These are phyloP conservation scores for Melipona bicolor DNA, from an alignment of 2,888 invertebrate genomes.

Conservation along the genomic window DNA sequence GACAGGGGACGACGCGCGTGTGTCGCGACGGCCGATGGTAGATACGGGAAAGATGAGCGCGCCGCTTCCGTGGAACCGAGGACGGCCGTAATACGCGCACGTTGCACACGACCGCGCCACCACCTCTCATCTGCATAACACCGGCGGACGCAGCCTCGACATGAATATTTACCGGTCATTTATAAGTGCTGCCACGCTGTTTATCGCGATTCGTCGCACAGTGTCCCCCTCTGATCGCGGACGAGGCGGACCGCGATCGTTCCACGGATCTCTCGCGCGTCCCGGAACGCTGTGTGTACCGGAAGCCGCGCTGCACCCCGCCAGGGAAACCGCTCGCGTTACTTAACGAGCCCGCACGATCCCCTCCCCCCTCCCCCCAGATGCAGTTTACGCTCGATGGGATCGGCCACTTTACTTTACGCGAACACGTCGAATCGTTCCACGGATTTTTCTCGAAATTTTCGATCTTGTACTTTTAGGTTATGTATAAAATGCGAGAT, in stretches of 20 bases:
- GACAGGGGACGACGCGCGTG: slow-evolving; percentile 55
- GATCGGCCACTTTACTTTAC: slow-evolving; percentile 33
- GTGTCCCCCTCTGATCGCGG: slow-evolving; percentile 30
- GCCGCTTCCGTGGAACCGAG: slow-evolving; percentile 68
- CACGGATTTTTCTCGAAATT: slow-evolving; percentile 5
- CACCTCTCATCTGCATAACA: slow-evolving; percentile 75
- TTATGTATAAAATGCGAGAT: no score
- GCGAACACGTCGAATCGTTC: slow-evolving; percentile 28
- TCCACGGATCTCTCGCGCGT: slow-evolving; percentile 49
- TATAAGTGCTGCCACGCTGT: slow-evolving; percentile 67
- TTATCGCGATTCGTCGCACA: slow-evolving; percentile 63
- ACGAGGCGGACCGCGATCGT: slow-evolving; percentile 38
- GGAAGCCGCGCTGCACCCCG: slow-evolving; percentile 39
- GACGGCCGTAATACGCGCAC: slow-evolving; percentile 59
- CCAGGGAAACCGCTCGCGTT: slow-evolving; percentile 17
- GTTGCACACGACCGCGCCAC: slow-evolving; percentile 37
- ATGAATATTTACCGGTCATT: slow-evolving; percentile 78
- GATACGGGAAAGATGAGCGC: slow-evolving; percentile 71
- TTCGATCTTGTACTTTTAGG: neutral
- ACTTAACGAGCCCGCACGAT: slow-evolving; percentile 31
- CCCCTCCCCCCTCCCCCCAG: neutral
- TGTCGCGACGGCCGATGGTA: slow-evolving; percentile 68
- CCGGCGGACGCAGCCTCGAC: slow-evolving; percentile 75
- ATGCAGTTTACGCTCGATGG: slow-evolving; percentile 47
- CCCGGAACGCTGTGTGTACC: slow-evolving; percentile 41